phyloP scores from a whole-genome alignment of 2,113 vertebrate species.

The Pollimyrus isidori region DNA sequence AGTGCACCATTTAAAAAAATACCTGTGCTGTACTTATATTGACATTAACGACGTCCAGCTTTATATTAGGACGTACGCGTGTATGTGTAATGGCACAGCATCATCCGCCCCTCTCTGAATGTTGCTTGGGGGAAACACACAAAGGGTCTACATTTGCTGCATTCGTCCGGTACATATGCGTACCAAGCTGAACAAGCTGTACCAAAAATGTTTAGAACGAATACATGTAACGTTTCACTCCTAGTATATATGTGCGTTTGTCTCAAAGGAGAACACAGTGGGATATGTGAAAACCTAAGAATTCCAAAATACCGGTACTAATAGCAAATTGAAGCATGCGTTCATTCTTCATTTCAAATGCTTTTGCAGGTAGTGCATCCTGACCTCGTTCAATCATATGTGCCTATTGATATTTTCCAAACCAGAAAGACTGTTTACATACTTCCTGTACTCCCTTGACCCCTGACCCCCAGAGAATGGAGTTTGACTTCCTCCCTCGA shows the following conservation, averaged over 20 bases:
- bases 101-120: too few species aligned
- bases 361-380: background rate
- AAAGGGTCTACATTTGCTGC: too few species aligned
- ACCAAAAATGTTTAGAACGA: too few species aligned
- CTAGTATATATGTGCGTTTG: background rate
- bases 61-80: too few species aligned
- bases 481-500: constrained; percentile 22
- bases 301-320: background rate
- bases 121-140: too few species aligned
- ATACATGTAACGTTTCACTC: too few species aligned
- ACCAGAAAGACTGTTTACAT: background rate
- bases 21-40: too few species aligned
- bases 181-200: too few species aligned
- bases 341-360: background rate
- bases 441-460: constrained; percentile 40
- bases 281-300: background rate
- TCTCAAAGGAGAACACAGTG: background rate
- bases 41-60: too few species aligned
- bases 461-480: constrained; percentile 43
- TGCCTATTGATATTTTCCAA: background rate
- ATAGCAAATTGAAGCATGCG: background rate
- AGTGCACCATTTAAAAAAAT: too few species aligned
- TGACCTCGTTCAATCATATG: background rate
- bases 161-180: too few species aligned
- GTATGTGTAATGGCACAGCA: too few species aligned